A percentile compares a stretch with the other conserved stretches of the same genome.
Conservation (phyloP, 2,888 invertebrate species). For the Sarcophaga subvicina region DNA sequence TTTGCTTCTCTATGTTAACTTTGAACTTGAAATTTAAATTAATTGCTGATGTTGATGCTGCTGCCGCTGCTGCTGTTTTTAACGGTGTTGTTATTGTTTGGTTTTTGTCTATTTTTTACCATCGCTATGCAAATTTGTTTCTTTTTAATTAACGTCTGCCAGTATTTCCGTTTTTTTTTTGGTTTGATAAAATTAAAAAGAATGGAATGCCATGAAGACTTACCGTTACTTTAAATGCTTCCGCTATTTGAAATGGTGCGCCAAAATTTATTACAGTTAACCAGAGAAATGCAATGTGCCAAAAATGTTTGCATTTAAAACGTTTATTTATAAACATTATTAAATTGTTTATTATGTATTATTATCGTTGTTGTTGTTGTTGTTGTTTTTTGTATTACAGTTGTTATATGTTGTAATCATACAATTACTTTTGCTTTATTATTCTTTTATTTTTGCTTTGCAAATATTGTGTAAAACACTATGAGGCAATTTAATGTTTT, state of each 20-base stretch:
- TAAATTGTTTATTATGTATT: not conserved
- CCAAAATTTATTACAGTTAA: constrained; percentile 60
- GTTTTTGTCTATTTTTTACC: not conserved
- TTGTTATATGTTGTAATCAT: constrained; percentile 67
- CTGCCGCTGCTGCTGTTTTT: not conserved
- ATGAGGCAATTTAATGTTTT: constrained; percentile 40
- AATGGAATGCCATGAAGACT: constrained; percentile 61
- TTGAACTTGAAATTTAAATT: too few relatives aligned
- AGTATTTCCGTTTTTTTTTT: not conserved
- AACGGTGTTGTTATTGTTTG: not conserved
- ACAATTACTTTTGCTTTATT: not conserved
- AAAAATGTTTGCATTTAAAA: constrained; percentile 16
- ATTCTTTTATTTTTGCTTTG: too few relatives aligned
- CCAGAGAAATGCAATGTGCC: constrained; percentile 20
- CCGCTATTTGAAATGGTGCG: constrained; percentile 64
- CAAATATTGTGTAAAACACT: constrained; percentile 49
- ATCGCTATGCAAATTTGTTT: not conserved
- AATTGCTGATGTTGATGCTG: too few relatives aligned
- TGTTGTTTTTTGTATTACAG: not conserved
- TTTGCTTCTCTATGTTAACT: too few relatives aligned
- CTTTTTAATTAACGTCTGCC: not conserved
- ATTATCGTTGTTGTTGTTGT: too few relatives aligned
- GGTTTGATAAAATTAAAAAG: not conserved
- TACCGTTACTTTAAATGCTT: constrained; percentile 77
- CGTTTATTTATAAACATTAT: constrained; percentile 41